Conservation (phyloP, 2,888 invertebrate species). For the Polydrusus cervinus region DNA sequence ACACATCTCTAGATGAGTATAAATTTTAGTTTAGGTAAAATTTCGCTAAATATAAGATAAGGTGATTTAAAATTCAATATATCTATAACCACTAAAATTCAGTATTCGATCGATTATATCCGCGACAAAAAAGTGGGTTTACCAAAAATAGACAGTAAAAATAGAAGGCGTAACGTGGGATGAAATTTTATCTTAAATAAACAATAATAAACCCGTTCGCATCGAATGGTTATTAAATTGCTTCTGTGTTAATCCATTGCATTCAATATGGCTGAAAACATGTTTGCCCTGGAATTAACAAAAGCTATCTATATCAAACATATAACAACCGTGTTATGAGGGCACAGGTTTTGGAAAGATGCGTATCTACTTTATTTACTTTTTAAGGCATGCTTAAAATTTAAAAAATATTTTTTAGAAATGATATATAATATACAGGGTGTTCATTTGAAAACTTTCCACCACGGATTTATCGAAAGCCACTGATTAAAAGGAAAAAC, state of each 20-base stretch:
- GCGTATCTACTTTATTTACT: neutral
- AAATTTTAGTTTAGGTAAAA: too few relatives aligned
- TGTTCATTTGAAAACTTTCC: too few relatives aligned
- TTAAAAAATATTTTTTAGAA: neutral
- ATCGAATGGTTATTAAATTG: conserved; percentile 26
- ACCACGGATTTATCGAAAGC: too few relatives aligned
- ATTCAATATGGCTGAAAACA: conserved; percentile 36
- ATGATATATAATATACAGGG: too few relatives aligned
- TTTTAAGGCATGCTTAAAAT: neutral
- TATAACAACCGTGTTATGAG: conserved; percentile 19
- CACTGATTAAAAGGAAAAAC: too few relatives aligned
- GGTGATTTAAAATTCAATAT: too few relatives aligned
- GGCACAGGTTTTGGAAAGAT: conserved; percentile 26
- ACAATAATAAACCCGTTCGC: conserved; percentile 38
- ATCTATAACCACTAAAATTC: conserved; percentile 55
- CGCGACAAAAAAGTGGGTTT: conserved; percentile 33
- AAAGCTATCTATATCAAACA: conserved; percentile 18
- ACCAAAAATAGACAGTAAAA: conserved; percentile 26
- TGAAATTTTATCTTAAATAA: conserved; percentile 35
- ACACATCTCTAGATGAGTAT: too few relatives aligned
- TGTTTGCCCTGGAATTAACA: conserved; percentile 40
- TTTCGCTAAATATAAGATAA: too few relatives aligned
- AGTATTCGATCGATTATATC: neutral
- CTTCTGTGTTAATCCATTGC: conserved; percentile 35
- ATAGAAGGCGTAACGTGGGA: conserved; percentile 34